Evolutionary conservation across 2,797 vertebrate genomes (phyloP), one percentile per base, ranked within the genome.

Genomic region (Eulemur rubriventer): DNA sequence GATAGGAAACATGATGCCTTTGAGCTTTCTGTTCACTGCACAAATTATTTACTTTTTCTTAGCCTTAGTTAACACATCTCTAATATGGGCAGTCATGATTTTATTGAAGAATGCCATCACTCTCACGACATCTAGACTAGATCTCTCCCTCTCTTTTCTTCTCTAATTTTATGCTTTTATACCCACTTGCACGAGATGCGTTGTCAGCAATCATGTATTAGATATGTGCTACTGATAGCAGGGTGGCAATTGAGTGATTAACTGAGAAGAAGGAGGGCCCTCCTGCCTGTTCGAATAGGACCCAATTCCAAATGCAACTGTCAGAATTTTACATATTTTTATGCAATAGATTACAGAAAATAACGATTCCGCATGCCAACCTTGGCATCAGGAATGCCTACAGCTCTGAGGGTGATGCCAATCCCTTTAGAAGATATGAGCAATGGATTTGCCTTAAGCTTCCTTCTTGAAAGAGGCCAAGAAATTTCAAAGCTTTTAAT

Each of bases 371-470:
- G 65, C 63, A 90, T 84, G 94, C 91, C 93, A 97, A 24, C 50
- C 57, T 95, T 97, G 97, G 97, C 91, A 97, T 90, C 78, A 43
- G 46, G 69, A 83, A 90, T 88, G 69, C 78, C 82, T 91, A 83
- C 57, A 65, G 73, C 87, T 83, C 55, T 81, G 63, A 92, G 81
- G 80, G 81, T 61, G 79, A 94, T 88, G 93, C 92, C 93, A 97
- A 52, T 61, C 83, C 94, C 87, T 96, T 94, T 88, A 97, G 84
- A 84, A 97, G 90, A 92, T 89, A 92, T 43, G 75, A 95, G 67
- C 61, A 89, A 95, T 97, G 92, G 57, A 95, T 98, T 97, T 97
- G 93, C 96, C 80, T 96, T 94, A 96, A 97, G 96, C 95, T 92
- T 96, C 50, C 85, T 96, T 97, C 96, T 96, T 96, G 33, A 80